Evolutionary conservation across 2,113 vertebrate species (phyloP).

Genomic region (Stegostoma tigrinum): DNA sequence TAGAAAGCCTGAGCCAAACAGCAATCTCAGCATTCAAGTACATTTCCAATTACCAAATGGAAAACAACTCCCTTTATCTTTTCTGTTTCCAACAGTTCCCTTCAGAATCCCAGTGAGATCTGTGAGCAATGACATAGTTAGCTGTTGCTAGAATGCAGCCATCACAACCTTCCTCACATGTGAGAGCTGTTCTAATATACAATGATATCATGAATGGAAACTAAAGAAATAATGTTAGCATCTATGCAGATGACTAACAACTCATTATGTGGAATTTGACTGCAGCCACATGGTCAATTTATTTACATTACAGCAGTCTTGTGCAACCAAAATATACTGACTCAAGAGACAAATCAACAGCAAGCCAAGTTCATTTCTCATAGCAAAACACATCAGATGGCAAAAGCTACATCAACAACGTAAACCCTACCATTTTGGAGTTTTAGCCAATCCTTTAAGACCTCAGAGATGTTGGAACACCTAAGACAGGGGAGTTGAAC

Average conservation of each 20-base stretch:
- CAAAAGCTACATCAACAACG: not conserved
- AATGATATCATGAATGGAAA: not conserved
- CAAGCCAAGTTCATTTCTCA: not conserved
- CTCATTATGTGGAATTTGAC: not conserved
- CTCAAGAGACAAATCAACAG: not conserved
- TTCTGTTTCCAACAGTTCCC: not conserved
- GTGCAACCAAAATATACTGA: not conserved
- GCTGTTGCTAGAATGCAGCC: not conserved
- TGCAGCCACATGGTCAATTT: not conserved
- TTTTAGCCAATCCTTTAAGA: too few species aligned
- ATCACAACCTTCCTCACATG: not conserved
- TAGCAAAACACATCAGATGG: not conserved
- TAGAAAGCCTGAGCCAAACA: not conserved
- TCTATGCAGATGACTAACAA: not conserved
- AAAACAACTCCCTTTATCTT: not conserved
- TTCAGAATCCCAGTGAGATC: not conserved
- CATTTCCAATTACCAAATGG: not conserved
- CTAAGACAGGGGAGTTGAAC: too few species aligned
- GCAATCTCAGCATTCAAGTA: not conserved
- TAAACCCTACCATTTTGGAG: not conserved
- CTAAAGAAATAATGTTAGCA: not conserved
- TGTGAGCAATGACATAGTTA: conserved; percentile 7
- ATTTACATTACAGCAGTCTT: not conserved
- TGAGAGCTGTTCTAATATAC: not conserved
- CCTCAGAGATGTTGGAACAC: too few species aligned